A percentile compares a stretch with the other conserved stretches of the same genome.
phyloP scores from a whole-genome alignment of 2,888 invertebrate species.

The Antheraea assamensis region DNA sequence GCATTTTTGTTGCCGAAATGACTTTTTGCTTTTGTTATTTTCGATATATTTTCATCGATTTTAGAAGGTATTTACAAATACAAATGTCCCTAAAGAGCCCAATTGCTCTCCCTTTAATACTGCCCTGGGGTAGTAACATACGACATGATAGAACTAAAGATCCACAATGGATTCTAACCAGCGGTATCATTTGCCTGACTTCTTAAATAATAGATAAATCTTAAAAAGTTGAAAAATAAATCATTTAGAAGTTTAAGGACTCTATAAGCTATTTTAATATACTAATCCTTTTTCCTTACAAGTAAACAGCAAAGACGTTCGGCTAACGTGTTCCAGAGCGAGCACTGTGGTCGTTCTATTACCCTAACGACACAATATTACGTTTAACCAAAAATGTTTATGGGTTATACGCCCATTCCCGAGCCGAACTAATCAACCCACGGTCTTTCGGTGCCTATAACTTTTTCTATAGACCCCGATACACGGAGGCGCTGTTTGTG shows the following conservation, averaged over 20 bases:
- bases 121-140: too few species aligned
- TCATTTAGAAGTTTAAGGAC: not conserved
- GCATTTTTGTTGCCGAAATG: too few species aligned
- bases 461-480: slow-evolving; percentile 43
- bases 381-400: slow-evolving; percentile 78
- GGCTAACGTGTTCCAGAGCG: slow-evolving; percentile 36
- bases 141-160: too few species aligned
- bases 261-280: not conserved
- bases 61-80: too few species aligned
- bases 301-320: slow-evolving; percentile 31
- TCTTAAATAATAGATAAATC: too few species aligned
- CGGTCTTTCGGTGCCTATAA: slow-evolving; percentile 48
- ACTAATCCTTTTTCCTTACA: slow-evolving; percentile 6
- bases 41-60: too few species aligned
- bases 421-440: slow-evolving; percentile 71
- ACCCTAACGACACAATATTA: slow-evolving; percentile 77
- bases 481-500: slow-evolving; percentile 39
- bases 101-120: too few species aligned
- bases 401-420: slow-evolving; percentile 61
- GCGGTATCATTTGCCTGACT: too few species aligned
- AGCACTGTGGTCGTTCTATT: slow-evolving; percentile 66
- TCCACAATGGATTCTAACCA: too few species aligned
- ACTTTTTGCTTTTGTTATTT: too few species aligned
- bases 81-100: too few species aligned
- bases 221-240: too few species aligned